Evolutionary conservation across 2,113 vertebrate species (phyloP), one percentile per base, ranked within the genome.

Genomic region (Eulemur macaco): DNA sequence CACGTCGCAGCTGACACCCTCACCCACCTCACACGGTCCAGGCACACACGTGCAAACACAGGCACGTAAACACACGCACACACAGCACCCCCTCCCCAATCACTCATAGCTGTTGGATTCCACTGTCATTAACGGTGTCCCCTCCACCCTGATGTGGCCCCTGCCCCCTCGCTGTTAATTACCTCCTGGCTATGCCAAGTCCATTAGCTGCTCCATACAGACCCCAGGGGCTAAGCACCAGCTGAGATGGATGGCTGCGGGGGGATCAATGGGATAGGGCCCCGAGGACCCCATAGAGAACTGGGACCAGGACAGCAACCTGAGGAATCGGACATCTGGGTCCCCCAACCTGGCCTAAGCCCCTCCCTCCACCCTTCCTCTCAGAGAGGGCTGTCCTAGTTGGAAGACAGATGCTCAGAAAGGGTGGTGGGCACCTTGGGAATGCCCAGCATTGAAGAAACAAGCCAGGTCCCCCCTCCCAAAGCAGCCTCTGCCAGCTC

Each of bases 131-230:
- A 84, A 23, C 10, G 3, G 54, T 29, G 69, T 80, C 56, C 77
- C 31, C 27, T 47, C 64, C 47, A 20, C 31, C 68, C 64, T 45
- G 2, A 42, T 7, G 56, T 76, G 71, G 52, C 84, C 56, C 68
- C 17, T 42, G 64, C 87, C 84, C 71, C 54, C 71, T 94, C 91
- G 82, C 76, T 39, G 66, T 86, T 96, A 92, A 97, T 86, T 94
- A 83, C 93, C 93, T 94, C 90, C 54, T 91, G 85, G 42, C 74
- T 52, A 64, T 89, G 97, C 96, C 97, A 94, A 89, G 97, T 89
- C 94, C 91, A 96, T 92, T 96, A 92, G 58, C 93, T 80, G 21
- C 83, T 80, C 87, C 29, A 3, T 21, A 1, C 25, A 21, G 7
- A 18, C 86, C 77, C 73, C 66, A 50, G 89, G 82, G 77, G 14